These are phyloP conservation scores for Acleris laterana DNA, from an alignment of 2,888 invertebrate species.

Conservation along the genomic window DNA sequence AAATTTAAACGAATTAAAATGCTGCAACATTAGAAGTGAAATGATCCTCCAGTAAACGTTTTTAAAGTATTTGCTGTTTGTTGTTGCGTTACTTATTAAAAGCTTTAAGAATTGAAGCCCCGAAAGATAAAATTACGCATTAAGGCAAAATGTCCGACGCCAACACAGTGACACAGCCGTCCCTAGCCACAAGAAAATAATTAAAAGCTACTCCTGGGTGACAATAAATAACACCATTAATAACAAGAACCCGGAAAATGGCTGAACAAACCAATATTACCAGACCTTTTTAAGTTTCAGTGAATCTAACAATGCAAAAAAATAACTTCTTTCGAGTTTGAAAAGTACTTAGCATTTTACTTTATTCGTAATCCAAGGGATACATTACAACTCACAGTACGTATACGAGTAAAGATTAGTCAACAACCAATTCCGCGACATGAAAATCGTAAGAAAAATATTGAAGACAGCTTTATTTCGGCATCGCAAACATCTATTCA, in stretches of 20 bases:
- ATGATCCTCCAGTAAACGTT: too few species aligned
- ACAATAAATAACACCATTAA: constrained; percentile 78
- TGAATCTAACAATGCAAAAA: not conserved
- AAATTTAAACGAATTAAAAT: too few species aligned
- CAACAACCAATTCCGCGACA: constrained; percentile 5
- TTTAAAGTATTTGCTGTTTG: too few species aligned
- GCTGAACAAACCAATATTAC: constrained; percentile 73
- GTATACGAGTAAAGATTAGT: not conserved
- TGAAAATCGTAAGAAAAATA: constrained; percentile 20
- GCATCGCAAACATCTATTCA: constrained; percentile 37
- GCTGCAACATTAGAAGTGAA: too few species aligned
- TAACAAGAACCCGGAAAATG: constrained; percentile 72
- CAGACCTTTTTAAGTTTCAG: not conserved
- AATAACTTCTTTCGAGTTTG: not conserved
- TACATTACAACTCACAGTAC: not conserved
- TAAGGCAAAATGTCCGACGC: constrained; percentile 58
- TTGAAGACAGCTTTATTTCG: constrained; percentile 29
- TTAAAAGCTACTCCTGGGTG: constrained; percentile 72
- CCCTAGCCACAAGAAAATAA: constrained; percentile 65
- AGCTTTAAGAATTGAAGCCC: not conserved
- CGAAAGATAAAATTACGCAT: constrained; percentile 57
- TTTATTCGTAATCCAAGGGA: too few species aligned
- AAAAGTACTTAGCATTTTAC: too few species aligned
- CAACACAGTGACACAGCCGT: constrained; percentile 60
- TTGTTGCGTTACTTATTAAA: too few species aligned